Evolutionary conservation across 2,113 vertebrate species (phyloP), one percentile per base, ranked within the genome.

Genomic region (Solea senegalensis): DNA sequence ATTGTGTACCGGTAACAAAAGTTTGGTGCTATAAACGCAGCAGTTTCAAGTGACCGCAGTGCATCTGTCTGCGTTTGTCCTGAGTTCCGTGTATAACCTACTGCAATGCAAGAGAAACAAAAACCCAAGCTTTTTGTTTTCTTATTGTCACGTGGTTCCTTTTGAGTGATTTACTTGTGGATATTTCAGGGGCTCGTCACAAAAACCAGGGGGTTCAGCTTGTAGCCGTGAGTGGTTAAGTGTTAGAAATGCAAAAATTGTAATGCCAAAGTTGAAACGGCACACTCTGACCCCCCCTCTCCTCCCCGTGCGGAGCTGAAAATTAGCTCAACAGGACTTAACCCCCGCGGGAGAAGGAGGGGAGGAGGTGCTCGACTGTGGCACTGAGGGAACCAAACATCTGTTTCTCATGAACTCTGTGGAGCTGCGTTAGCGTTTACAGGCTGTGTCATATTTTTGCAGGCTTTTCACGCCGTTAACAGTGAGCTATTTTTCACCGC

Each of bases 1-100:
- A 81, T 80, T 76, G 85, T 89, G 83, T 91, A 89, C 79, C 60
- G 83, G 86, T 78, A 58, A 81, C 80, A 74, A 66, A 59, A 14
- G 76, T 90, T 86, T 89, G 91, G 91, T 92, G 93, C 93, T 93
- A 21, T 21, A 87, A 89, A 85, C 59, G 79, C 82, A 82, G 84
- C 62, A 14, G 81, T 82, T 77, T 85, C 61, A 84, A 81, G 75
- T 65, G 62, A 72, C 72, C 48, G 72, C 56, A 74, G 65, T 66
- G 69, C 78, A 80, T 74, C 53, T 41, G 58, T 77, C 69, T 2
- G 68, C 62, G 59, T 58, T 41, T 41, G n/a, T 43, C 34, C 21
- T n/a, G 57, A 76, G 65, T 72, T 68, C 69, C 45, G 62, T 66
- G 67, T 85, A 59, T 64, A 88, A 72, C 64, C 59, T 69, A 74